Evolutionary conservation across 2,797 vertebrate genomes (phyloP).

Genomic region (Muscicapa striata): DNA sequence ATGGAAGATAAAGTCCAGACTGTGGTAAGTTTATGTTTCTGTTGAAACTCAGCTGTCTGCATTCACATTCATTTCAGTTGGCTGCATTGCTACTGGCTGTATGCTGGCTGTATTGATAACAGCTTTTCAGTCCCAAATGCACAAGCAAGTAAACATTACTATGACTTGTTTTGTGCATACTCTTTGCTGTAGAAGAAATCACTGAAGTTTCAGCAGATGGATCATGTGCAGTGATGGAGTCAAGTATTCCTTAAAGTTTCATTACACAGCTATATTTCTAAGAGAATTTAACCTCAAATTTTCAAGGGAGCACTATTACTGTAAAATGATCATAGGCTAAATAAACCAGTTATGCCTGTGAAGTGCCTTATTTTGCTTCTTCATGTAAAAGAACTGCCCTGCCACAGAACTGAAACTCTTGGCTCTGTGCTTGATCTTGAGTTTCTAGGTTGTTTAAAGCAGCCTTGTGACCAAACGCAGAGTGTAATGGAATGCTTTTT

Average conservation of each 20-base stretch:
- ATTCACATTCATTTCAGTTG: not conserved
- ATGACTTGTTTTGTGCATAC: not conserved
- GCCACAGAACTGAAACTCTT: not conserved
- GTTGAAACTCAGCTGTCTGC: not conserved
- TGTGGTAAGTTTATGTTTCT: conserved; percentile 85
- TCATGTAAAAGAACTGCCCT: not conserved
- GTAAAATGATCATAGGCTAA: not conserved
- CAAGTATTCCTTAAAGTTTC: not conserved
- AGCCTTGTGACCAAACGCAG: not conserved
- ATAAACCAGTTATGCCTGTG: not conserved
- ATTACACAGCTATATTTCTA: not conserved
- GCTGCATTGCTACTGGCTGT: too few species aligned
- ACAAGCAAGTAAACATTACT: not conserved
- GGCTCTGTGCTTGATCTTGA: not conserved
- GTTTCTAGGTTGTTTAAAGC: conserved; percentile 42
- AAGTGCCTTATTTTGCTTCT: not conserved
- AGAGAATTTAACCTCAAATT: not conserved
- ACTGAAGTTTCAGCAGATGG: not conserved
- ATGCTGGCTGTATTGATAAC: not conserved
- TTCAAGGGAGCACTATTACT: not conserved
- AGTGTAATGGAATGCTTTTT: conserved; percentile 63
- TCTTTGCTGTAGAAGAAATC: not conserved
- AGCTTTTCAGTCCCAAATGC: not conserved
- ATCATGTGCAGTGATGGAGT: not conserved
- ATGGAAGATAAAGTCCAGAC: conserved; percentile 95